These are phyloP conservation scores for Melanaphis sacchari DNA, from an alignment of 1,140 invertebrate genomes.

Conservation along the genomic window DNA sequence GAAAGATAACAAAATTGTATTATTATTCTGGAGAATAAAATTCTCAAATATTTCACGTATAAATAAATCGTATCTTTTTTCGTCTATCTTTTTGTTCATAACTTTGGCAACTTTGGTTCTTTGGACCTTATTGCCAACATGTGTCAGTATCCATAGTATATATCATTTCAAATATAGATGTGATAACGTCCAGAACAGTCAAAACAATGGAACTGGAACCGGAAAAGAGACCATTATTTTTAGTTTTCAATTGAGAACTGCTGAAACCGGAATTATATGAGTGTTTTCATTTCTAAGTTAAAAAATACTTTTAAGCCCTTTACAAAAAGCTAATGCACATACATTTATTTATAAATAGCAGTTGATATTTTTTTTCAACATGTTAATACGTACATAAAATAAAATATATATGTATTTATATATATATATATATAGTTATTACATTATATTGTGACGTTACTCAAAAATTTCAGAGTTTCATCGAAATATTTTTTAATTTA, in stretches of 20 bases:
- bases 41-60: background rate
- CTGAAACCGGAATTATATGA: slow-evolving; percentile 23
- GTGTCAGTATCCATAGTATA: background rate
- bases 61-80: background rate
- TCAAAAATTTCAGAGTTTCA: background rate
- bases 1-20: background rate
- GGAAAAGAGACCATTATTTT: slow-evolving; percentile 24
- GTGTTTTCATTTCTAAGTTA: slow-evolving; percentile 15
- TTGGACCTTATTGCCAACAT: background rate
- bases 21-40: background rate
- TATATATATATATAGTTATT: too few species aligned
- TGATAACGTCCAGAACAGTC: background rate
- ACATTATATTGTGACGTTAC: background rate
- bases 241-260: background rate
- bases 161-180: background rate
- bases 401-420: background rate
- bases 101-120: background rate
- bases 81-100: background rate
- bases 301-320: background rate
- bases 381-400: background rate
- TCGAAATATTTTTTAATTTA: background rate
- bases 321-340: background rate
- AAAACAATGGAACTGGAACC: slow-evolving; percentile 36
- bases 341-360: background rate
- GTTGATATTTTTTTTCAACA: background rate